A percentile compares a stretch with the other conserved stretches of the same genome.
Conservation (phyloP, 2,888 invertebrate genomes). For the Hyposoter didymator region DNA sequence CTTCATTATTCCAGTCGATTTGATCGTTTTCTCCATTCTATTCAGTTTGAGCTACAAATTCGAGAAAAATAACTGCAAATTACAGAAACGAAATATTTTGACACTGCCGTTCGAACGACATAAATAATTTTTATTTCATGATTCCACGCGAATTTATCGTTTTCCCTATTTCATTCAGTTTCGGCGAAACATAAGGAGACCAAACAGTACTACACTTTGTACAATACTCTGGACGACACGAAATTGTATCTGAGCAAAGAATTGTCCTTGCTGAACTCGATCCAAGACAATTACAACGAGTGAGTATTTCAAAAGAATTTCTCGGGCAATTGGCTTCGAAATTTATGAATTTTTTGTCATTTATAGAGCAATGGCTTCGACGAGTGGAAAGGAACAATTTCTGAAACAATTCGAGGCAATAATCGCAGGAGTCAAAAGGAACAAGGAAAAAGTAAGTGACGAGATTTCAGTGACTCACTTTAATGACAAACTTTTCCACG, state of each 20-base stretch:
- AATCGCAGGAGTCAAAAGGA: constrained; percentile 95
- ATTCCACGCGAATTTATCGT: background rate
- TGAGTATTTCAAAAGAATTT: constrained; percentile 84
- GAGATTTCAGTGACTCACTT: background rate
- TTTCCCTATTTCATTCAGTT: constrained; percentile 86
- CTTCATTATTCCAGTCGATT: too few species aligned
- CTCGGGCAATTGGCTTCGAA: too few species aligned
- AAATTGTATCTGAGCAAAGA: constrained; percentile 97
- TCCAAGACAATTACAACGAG: constrained; percentile 95
- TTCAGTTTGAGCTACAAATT: too few species aligned
- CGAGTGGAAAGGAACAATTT: constrained; percentile 93
- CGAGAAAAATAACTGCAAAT: too few species aligned
- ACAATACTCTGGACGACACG: constrained; percentile 98
- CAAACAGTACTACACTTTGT: constrained; percentile 98
- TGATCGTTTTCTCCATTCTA: too few species aligned
- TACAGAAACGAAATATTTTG: too few species aligned
- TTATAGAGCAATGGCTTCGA: constrained; percentile 92
- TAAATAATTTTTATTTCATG: background rate
- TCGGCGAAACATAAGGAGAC: constrained; percentile 98
- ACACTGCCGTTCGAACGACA: background rate
- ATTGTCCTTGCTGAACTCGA: constrained; percentile 93
- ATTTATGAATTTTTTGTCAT: too few species aligned
- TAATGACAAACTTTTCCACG: background rate
- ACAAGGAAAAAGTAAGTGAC: constrained; percentile 90
- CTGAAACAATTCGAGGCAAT: constrained; percentile 95